Evolutionary conservation across 2,888 invertebrate species (phyloP).

Genomic region (Drosophila pseudotalamancana): DNA sequence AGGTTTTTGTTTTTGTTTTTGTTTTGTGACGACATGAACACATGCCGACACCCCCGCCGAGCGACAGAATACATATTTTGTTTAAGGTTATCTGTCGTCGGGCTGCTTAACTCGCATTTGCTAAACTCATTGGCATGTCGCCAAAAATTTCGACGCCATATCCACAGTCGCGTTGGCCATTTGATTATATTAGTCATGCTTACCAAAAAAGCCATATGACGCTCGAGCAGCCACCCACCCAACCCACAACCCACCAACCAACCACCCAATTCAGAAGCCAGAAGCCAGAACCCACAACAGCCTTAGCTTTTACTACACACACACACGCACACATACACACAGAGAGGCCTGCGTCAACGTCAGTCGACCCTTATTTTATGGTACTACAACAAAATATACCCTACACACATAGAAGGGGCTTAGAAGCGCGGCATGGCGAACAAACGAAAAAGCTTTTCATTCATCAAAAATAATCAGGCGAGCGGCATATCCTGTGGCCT

Average conservation of each 20-base stretch:
- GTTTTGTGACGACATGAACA: slow-evolving; percentile 69
- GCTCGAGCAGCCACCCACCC: slow-evolving; percentile 32
- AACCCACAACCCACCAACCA: slow-evolving; percentile 5
- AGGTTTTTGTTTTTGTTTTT: no score
- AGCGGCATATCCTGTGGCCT: slow-evolving; percentile 14
- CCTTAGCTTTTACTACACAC: slow-evolving; percentile 56
- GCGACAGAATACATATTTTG: slow-evolving; percentile 43
- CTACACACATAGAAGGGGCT: slow-evolving; percentile 4
- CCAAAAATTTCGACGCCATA: slow-evolving; percentile 70
- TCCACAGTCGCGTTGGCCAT: slow-evolving; percentile 61
- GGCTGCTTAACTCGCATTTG: slow-evolving; percentile 50
- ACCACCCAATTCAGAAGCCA: slow-evolving; percentile 21
- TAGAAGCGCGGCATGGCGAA: slow-evolving; percentile 33
- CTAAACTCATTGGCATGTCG: slow-evolving; percentile 70
- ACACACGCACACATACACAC: neutral
- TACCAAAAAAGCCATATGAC: slow-evolving; percentile 78
- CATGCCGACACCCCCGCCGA: slow-evolving; percentile 29
- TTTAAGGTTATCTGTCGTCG: slow-evolving; percentile 58
- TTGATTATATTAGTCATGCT: slow-evolving; percentile 78
- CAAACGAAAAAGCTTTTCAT: slow-evolving; percentile 82
- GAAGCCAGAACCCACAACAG: slow-evolving; percentile 30
- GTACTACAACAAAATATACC: slow-evolving; percentile 17
- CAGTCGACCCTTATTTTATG: slow-evolving; percentile 42
- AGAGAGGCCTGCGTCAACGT: slow-evolving; percentile 42
- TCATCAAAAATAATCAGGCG: slow-evolving; percentile 76